Evolutionary conservation across 2,888 invertebrate species (phyloP).

Genomic region (Cantharis flavilabris): DNA sequence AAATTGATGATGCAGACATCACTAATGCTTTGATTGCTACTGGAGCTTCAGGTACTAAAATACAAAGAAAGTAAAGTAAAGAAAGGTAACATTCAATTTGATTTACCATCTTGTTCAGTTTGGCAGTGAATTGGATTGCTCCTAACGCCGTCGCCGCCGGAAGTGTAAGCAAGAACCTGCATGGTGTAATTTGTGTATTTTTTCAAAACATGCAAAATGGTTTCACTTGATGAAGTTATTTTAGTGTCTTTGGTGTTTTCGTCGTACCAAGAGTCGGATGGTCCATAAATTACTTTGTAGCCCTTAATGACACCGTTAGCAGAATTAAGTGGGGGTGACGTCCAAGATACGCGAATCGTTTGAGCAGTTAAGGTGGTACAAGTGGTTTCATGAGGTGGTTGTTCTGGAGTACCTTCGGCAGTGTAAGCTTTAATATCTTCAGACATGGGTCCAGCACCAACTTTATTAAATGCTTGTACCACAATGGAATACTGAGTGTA

Average conservation of each 20-base stretch:
- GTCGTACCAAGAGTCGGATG: slow-evolving; percentile 91
- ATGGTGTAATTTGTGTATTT: slow-evolving; percentile 97
- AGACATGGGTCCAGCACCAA: slow-evolving; percentile 90
- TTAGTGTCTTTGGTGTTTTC: slow-evolving; percentile 90
- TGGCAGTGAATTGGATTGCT: slow-evolving; percentile 87
- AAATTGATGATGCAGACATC: slow-evolving; percentile 88
- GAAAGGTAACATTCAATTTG: neutral
- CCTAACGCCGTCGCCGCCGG: slow-evolving; percentile 93
- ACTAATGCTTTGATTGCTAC: slow-evolving; percentile 91
- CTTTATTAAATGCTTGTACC: slow-evolving; percentile 92
- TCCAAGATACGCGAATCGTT: slow-evolving; percentile 93
- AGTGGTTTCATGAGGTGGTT: slow-evolving; percentile 88
- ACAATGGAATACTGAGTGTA: slow-evolving; percentile 97
- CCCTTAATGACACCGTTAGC: slow-evolving; percentile 96
- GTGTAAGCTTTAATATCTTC: slow-evolving; percentile 90
- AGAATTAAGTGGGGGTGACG: slow-evolving; percentile 87
- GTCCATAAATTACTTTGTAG: slow-evolving; percentile 92
- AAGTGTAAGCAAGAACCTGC: slow-evolving; percentile 93
- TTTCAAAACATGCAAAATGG: slow-evolving; percentile 89
- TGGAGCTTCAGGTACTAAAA: slow-evolving; percentile 88
- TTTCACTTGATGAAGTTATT: slow-evolving; percentile 90
- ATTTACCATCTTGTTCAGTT: slow-evolving; percentile 91
- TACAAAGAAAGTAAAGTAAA: neutral
- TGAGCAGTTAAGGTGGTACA: slow-evolving; percentile 93
- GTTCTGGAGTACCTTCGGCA: slow-evolving; percentile 91